Evolutionary conservation across 2,888 invertebrate species (phyloP).

Genomic region (Caenorhabditis imperialis): DNA sequence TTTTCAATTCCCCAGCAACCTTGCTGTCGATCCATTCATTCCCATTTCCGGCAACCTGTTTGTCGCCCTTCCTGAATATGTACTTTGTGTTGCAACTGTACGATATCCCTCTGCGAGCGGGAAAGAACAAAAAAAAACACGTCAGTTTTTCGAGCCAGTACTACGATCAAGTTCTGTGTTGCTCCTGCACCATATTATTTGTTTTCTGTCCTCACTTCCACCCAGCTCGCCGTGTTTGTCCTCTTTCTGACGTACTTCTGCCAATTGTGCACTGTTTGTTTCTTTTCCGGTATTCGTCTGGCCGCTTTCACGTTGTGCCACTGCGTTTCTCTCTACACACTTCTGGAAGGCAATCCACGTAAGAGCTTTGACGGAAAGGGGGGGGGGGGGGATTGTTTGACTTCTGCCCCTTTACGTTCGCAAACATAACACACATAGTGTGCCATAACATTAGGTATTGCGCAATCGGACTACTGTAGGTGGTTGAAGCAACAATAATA

Average conservation of each 20-base stretch:
- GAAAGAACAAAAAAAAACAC: conserved; percentile 29
- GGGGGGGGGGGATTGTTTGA: conserved; percentile 46
- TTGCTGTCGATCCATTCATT: no score
- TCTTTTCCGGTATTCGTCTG: conserved; percentile 52
- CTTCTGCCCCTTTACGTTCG: conserved; percentile 43
- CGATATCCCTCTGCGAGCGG: conserved; percentile 14
- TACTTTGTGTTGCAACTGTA: conserved; percentile 25
- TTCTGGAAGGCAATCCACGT: conserved; percentile 33
- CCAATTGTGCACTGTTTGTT: conserved; percentile 52
- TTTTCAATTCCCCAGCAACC: no score
- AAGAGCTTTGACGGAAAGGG: conserved; percentile 37
- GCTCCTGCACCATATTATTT: conserved; percentile 52
- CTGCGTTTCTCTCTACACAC: conserved; percentile 23
- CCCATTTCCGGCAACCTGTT: conserved; percentile 47
- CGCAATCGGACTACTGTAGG: conserved; percentile 16
- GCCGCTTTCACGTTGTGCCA: conserved; percentile 6
- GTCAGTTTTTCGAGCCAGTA: conserved; percentile 29
- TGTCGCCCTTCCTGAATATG: conserved; percentile 19
- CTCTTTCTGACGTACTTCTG: conserved; percentile 52
- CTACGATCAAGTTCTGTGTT: conserved; percentile 49
- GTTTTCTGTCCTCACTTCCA: conserved; percentile 44
- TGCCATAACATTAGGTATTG: conserved; percentile 38
- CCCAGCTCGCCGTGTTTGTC: conserved; percentile 41
- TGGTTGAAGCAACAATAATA: conserved; percentile 9
- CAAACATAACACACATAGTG: conserved; percentile 32